These are phyloP conservation scores for Phymorhynchus buccinoides DNA, from an alignment of 1,140 invertebrate genomes.

Conservation along the genomic window DNA sequence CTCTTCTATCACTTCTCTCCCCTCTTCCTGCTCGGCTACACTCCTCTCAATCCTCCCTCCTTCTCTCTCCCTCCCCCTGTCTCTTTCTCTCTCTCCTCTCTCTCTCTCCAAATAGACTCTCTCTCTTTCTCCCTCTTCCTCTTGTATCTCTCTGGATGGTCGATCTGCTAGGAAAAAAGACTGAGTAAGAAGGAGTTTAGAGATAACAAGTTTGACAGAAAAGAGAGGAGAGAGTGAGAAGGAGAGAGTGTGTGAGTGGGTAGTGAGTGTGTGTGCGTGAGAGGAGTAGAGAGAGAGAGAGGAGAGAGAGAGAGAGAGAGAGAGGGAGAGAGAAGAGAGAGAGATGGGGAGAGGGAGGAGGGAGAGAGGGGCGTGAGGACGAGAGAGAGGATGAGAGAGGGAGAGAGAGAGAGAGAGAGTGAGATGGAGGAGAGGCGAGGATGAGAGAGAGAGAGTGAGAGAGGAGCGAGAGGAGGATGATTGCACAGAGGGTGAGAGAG, in stretches of 20 bases:
- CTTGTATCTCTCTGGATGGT: too few species aligned
- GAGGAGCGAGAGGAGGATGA: too few species aligned
- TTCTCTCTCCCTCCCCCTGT: too few species aligned
- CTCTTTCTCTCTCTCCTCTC: too few species aligned
- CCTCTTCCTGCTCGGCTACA: too few species aligned
- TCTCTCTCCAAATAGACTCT: too few species aligned
- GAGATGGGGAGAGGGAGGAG: neutral
- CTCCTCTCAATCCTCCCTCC: too few species aligned
- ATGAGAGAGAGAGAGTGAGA: neutral
- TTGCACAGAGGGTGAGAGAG: neutral
- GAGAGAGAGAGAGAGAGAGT: conserved; percentile 22
- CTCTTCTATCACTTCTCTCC: too few species aligned
- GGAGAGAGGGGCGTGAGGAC: neutral
- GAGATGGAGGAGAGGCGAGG: neutral
- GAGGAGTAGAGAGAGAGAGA: neutral
- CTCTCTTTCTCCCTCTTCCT: too few species aligned
- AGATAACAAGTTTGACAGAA: neutral
- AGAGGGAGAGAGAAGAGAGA: conserved; percentile 11
- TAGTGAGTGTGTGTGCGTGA: too few species aligned
- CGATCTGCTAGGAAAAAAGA: too few species aligned
- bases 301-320: conserved; percentile 26
- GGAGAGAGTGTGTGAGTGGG: neutral
- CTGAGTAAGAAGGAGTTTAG: neutral
- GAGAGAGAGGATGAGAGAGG: neutral
- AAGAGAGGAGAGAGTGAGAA: conserved; percentile 7